Base-by-base conservation (phyloP, 2,797 vertebrate genomes). In the Coracias cyanogaster region DNA sequence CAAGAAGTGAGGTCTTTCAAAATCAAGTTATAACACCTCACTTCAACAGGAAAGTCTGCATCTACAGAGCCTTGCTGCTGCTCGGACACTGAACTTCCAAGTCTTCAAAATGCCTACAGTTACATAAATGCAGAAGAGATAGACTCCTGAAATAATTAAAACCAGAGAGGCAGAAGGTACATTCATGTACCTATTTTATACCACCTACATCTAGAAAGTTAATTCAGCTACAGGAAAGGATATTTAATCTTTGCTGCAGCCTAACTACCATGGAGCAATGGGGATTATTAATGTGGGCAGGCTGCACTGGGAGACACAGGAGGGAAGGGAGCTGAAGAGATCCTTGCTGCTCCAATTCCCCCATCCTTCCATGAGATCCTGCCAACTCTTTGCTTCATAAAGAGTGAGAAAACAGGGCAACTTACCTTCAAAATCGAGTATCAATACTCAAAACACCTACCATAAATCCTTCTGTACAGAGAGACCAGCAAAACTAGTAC, bases 61-160 rank as follows among this genome's bases (percentile, higher is more conserved):
- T 64, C 61, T 57, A 26, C 45, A 79, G 35, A 86, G 25, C 61
- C 41, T 65, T 89, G 60, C 46, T 82, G 31, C 18, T 82, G 31
- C 25, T 41, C 48, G 78, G 39, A 45, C 39, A 24, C 41, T 69
- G 39, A 86, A 35, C 46, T 71, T 74, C 10, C 29, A 86, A 24
- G 21, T 25, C 22, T 51, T 54, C 41, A 33, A 90, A 86, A 90
- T 45, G 39, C 5, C 31, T 6, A 13, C 5, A 37, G 46, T 48
- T 76, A 64, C 29, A 64, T 1, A 4, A 86, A 92, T 74, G 73
- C 45, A 71, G 49, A 64, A 78, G 2, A 70, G 64, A 41, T 2
- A 83, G 19, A 55, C 45, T 88, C 80, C 76, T 78, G 72, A 90
- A 90, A 65, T 52, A 80, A 85, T 61, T 92, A 85, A 88, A 86